phyloP scores from a whole-genome alignment of 2,797 vertebrate species.

The Tragopan temminckii region DNA sequence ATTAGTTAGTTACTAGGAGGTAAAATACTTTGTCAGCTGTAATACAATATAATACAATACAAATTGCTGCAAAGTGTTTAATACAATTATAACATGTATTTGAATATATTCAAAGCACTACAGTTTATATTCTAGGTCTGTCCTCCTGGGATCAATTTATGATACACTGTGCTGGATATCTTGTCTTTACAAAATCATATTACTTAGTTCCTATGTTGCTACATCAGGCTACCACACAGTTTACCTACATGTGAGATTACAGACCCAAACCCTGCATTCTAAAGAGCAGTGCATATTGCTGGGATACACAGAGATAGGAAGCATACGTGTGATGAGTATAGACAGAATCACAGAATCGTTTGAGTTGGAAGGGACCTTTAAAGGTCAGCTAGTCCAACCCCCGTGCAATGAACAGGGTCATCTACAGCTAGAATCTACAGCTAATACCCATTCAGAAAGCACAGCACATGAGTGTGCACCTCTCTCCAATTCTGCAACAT shows the following conservation, averaged over 20 bases:
- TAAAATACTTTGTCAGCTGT: conserved; percentile 66
- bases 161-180: not conserved
- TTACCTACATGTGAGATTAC: not conserved
- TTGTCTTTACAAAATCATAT: conserved; percentile 37
- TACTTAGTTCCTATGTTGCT: not conserved
- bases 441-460: not conserved
- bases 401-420: too few species aligned
- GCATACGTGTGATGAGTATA: not conserved
- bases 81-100: conserved; percentile 20
- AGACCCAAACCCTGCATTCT: rapidly evolving
- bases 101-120: conserved; percentile 42
- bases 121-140: conserved; percentile 52
- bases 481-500: not conserved
- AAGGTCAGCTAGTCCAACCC: too few species aligned
- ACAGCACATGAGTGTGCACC: not conserved
- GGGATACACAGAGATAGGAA: rapidly evolving
- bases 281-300: rapidly evolving
- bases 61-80: conserved; percentile 64
- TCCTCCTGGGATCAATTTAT: conserved; percentile 70
- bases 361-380: too few species aligned
- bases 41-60: conserved; percentile 61
- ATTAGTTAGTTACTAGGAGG: conserved; percentile 33
- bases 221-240: not conserved
- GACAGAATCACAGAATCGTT: too few species aligned
- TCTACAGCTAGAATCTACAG: too few species aligned